phyloP scores from a whole-genome alignment of 2,797 vertebrate species.

The Hirundo rustica region DNA sequence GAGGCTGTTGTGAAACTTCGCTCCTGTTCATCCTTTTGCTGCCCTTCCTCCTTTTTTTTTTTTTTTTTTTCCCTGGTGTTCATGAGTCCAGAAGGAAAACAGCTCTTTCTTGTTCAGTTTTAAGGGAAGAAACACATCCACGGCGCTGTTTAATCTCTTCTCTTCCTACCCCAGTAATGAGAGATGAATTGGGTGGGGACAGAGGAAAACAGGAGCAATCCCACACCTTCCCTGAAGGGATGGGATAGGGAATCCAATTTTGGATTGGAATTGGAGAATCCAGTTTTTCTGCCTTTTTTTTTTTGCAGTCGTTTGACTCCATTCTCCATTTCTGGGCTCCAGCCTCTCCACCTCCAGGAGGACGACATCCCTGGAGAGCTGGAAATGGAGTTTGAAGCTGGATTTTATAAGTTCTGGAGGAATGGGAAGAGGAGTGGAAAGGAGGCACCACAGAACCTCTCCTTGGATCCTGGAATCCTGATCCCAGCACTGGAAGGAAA shows the following conservation, averaged over 20 bases:
- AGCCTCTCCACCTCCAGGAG: background rate
- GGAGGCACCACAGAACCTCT: background rate
- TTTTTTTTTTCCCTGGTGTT: too few relatives aligned
- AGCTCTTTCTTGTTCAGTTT: too few relatives aligned
- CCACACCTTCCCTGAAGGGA: background rate
- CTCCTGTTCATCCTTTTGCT: too few relatives aligned
- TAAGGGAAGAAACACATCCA: too few relatives aligned
- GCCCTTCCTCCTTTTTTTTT: too few relatives aligned
- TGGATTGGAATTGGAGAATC: background rate
- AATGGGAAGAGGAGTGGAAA: background rate
- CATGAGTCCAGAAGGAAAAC: too few relatives aligned
- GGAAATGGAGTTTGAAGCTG: background rate
- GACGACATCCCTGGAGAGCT: background rate
- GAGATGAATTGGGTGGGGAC: background rate
- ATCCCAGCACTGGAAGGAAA: background rate
- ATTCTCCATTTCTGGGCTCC: background rate
- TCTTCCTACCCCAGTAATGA: too few relatives aligned
- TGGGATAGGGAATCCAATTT: background rate
- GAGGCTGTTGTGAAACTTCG: too few relatives aligned
- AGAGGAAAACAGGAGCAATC: background rate
- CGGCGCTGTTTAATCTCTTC: too few relatives aligned
- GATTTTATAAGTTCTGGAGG: background rate
- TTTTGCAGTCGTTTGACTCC: background rate
- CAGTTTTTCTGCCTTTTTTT: rapidly evolving
- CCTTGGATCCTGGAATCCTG: background rate